A percentile compares a stretch with the other conserved stretches of the same genome.
Conservation (phyloP, 2,888 invertebrate species). For the Alviniconcha strummeri region DNA sequence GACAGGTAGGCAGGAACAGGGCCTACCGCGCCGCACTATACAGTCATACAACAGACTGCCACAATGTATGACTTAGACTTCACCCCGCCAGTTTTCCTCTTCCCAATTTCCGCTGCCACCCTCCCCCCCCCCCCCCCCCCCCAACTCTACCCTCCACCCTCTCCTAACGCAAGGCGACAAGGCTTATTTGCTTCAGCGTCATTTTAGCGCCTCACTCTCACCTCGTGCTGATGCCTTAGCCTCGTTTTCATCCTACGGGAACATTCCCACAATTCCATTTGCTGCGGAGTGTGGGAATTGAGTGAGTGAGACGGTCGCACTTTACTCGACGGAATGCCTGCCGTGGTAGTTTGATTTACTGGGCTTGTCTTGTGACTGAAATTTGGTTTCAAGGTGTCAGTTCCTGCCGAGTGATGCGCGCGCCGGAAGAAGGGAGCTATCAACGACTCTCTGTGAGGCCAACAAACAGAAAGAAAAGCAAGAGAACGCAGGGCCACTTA, state of each 20-base stretch:
- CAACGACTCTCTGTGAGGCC: neutral
- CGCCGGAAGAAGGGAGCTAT: neutral
- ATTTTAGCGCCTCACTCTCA: neutral
- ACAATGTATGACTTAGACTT: too few relatives aligned
- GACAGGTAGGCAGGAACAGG: too few relatives aligned
- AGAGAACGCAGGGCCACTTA: too few relatives aligned
- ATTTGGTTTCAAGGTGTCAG: neutral
- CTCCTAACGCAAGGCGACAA: neutral
- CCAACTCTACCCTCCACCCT: neutral
- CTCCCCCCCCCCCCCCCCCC: neutral
- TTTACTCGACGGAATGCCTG: too few relatives aligned
- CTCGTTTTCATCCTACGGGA: neutral
- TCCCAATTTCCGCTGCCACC: neutral
- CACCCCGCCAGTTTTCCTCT: too few relatives aligned
- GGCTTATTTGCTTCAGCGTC: neutral
- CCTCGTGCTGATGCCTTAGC: neutral
- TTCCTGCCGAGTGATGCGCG: too few relatives aligned
- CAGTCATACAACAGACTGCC: too few relatives aligned
- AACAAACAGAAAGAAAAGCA: neutral
- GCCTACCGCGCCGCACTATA: too few relatives aligned
- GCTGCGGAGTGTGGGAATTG: constrained; percentile 5
- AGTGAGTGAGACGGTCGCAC: too few relatives aligned
- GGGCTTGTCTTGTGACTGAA: neutral
- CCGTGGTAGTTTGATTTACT: neutral
- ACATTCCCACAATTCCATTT: constrained; percentile 1